Base-by-base conservation (phyloP, 2,113 vertebrate species). In the Odobenus rosmarus region DNA sequence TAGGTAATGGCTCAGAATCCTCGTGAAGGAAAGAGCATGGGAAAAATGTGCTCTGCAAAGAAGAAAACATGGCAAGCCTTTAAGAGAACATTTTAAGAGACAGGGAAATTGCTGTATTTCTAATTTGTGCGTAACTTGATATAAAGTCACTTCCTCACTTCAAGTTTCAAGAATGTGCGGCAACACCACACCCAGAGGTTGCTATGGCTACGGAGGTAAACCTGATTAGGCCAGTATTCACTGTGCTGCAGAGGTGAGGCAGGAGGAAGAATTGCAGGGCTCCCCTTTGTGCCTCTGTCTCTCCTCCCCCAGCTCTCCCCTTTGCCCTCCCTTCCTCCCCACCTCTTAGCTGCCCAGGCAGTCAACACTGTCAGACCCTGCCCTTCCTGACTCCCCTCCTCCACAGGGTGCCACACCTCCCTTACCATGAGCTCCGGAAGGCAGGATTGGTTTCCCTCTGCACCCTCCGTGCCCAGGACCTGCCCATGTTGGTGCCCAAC, bases 111-210 rank as follows among this genome's bases (percentile, higher is more conserved):
- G 13, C 67, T 92, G 59, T 80, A 39, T 80, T 80, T 90, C 88
- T 84, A 84, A 80, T 76, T 80, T 83, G 61, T 31, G 8, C 7
- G 39, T 90, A 93, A 96, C 59, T 87, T 77, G 49, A 96, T 61
- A 88, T 49, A 80, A 71, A 76, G 69, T 62, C 55, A 74, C 71
- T 90, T 96, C 81, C 76, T 95, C 94, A 36, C 51, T 57, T 77
- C 33, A 46, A 80, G 55, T 76, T 88, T 90, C 85, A 95, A 93
- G 92, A 95, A 74, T 69, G 85, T 69, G 14, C 69, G 36, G 42
- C 10, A 61, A n/a, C 93, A 69, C 36, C 51, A 51, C 39, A 1
- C 79, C 64, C 93, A 42, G 39, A 1, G 10, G 91, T 94, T 95
- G 88, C 96, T 59, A 53, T 55, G 61, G 76, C 39, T 74, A 87